Conservation (phyloP, 2,113 vertebrate species). For the human (Homo sapiens) region DNA sequence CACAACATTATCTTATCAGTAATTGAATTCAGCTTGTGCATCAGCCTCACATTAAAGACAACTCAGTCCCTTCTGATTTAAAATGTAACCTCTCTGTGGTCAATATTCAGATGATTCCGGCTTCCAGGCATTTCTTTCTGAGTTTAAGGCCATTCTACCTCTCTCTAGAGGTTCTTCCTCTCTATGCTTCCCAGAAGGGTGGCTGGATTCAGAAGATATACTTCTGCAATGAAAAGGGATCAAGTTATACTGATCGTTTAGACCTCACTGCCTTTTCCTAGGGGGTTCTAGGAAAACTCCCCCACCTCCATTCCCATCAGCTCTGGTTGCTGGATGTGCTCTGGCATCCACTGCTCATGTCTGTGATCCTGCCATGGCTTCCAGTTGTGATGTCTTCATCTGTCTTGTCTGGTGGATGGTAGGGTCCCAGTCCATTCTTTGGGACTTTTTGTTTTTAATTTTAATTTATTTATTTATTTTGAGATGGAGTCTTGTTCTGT, state of each 20-base stretch:
- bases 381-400: not conserved
- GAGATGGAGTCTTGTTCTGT: too few species aligned
- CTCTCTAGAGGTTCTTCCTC: not conserved
- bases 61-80: not conserved
- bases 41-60: not conserved
- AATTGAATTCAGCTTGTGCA: not conserved
- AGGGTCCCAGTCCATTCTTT: not conserved
- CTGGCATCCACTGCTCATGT: not conserved
- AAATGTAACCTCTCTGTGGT: not conserved
- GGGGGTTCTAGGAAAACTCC: accelerated
- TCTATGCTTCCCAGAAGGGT: not conserved
- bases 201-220: not conserved
- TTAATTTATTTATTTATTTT: too few species aligned
- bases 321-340: not conserved
- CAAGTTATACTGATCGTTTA: not conserved
- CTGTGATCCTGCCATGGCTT: not conserved
- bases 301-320: not conserved
- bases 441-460: not conserved
- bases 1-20: not conserved
- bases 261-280: not conserved
- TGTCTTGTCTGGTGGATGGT: not conserved
- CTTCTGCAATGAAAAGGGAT: not conserved
- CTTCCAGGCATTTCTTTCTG: not conserved
- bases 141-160: not conserved
- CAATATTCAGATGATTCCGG: not conserved